Evolutionary conservation across 2,888 invertebrate genomes (phyloP).

Genomic region (Agrilus biguttatus): DNA sequence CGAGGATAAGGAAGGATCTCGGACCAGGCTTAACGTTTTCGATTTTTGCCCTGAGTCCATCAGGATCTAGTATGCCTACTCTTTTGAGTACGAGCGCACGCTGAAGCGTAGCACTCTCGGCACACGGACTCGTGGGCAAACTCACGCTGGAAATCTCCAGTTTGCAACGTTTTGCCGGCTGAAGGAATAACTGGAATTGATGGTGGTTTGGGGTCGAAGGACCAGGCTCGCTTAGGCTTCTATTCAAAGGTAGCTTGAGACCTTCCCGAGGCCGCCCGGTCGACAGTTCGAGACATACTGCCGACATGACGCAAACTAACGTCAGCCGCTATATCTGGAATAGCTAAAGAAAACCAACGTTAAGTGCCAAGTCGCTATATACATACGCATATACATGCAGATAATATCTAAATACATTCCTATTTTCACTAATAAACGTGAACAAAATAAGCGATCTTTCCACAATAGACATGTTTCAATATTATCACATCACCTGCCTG

Average conservation of each 20-base stretch:
- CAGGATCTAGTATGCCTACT: conserved; percentile 36
- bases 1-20: conserved; percentile 37
- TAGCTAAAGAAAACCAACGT: conserved; percentile 23
- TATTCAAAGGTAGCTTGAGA: conserved; percentile 39
- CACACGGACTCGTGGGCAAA: conserved; percentile 38
- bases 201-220: conserved; percentile 25
- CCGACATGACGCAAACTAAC: conserved; percentile 31
- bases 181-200: conserved; percentile 15
- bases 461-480: too few relatives aligned
- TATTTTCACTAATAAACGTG: too few relatives aligned
- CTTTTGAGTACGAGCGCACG: conserved; percentile 36
- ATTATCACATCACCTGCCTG: too few relatives aligned
- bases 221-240: conserved; percentile 42
- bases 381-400: neutral
- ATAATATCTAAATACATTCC: too few relatives aligned
- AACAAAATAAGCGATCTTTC: too few relatives aligned
- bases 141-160: conserved; percentile 34
- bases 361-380: conserved; percentile 16
- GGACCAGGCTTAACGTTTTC: conserved; percentile 20
- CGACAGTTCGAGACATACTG: conserved; percentile 35
- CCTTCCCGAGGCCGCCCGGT: conserved; percentile 37
- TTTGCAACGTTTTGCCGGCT: conserved; percentile 37
- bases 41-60: conserved; percentile 35
- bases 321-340: conserved; percentile 31
- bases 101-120: conserved; percentile 38